phyloP scores from a whole-genome alignment of 2,888 invertebrate genomes.

The Pristionchus arcanus region DNA sequence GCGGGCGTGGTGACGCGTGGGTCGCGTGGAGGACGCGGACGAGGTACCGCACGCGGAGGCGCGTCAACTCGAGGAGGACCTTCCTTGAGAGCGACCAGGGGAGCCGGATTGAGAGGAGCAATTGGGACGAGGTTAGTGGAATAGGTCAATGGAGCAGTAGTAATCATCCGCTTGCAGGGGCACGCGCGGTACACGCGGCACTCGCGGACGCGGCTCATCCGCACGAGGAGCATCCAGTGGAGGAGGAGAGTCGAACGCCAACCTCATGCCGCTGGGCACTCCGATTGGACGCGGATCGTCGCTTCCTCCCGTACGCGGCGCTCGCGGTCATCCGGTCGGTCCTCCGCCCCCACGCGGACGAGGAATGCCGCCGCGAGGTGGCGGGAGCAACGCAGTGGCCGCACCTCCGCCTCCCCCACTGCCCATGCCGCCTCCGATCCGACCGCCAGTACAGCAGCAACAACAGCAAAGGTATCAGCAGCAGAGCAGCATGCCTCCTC shows the following conservation, averaged over 20 bases:
- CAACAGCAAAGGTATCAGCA: slow-evolving; percentile 6
- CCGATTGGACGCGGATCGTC: background rate
- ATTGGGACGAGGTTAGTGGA: background rate
- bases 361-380: slow-evolving; percentile 5
- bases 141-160: background rate
- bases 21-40: slow-evolving; percentile 33
- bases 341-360: background rate
- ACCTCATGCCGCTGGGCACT: slow-evolving; percentile 16
- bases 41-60: background rate
- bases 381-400: background rate
- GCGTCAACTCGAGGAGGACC: background rate
- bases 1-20: slow-evolving; percentile 47
- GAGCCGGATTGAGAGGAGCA: background rate
- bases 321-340: background rate
- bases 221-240: background rate
- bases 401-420: slow-evolving; percentile 7
- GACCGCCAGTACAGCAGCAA: background rate
- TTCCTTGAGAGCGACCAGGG: background rate
- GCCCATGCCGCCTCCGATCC: slow-evolving; percentile 20
- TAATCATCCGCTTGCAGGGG: background rate
- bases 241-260: background rate
- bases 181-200: slow-evolving; percentile 34
- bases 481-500: background rate
- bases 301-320: background rate
- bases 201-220: slow-evolving; percentile 26